Conservation (phyloP, 2,797 vertebrate genomes). For the Naso thynnoides region DNA sequence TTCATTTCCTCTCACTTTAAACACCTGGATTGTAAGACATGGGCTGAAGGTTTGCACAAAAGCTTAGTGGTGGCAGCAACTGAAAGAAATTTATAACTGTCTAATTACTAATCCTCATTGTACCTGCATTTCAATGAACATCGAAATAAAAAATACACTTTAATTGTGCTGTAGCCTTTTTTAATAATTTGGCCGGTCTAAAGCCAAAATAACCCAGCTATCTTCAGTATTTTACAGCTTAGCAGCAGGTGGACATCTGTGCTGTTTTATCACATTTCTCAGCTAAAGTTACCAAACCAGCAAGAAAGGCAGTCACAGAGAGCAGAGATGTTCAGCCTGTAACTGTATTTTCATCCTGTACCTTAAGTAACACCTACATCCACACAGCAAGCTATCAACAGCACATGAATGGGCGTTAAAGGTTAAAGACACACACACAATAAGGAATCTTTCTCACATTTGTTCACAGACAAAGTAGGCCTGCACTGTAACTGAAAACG, state of each 20-base stretch:
- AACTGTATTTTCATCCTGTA: conserved; percentile 35
- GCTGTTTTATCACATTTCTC: conserved; percentile 34
- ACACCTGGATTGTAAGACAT: not conserved
- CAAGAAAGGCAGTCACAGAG: conserved; percentile 18
- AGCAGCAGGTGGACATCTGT: conserved; percentile 31
- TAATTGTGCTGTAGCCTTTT: not conserved
- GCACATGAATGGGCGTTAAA: conserved; percentile 29
- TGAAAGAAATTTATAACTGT: not conserved
- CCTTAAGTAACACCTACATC: conserved; percentile 51
- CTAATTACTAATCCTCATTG: not conserved
- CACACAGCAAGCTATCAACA: conserved; percentile 52
- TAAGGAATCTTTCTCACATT: conserved; percentile 33
- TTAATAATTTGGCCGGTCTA: not conserved
- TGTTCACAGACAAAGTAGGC: conserved; percentile 37
- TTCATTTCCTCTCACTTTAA: not conserved
- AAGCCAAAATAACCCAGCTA: not conserved
- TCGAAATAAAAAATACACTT: not conserved
- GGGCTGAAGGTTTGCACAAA: not conserved
- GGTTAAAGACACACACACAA: conserved; percentile 26
- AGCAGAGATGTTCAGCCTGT: conserved; percentile 34
- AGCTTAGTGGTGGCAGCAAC: not conserved
- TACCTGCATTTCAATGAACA: not conserved
- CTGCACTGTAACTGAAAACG: conserved; percentile 38
- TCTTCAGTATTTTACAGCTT: conserved; percentile 21
- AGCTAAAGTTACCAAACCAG: conserved; percentile 44